Evolutionary conservation across 2,888 invertebrate genomes (phyloP).

Genomic region (Cheilosia soror): DNA sequence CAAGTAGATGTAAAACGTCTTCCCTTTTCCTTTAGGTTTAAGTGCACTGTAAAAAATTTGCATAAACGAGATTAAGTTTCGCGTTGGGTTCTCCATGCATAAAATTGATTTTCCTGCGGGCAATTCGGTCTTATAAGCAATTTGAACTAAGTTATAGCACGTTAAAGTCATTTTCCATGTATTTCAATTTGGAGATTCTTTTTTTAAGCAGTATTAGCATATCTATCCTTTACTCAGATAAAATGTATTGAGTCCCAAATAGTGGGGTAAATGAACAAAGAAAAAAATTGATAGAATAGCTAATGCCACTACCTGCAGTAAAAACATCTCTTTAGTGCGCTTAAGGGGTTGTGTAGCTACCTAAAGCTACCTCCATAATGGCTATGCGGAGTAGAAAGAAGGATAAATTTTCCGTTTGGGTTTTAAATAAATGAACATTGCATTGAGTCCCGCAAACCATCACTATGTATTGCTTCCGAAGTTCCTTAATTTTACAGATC

Average conservation of each 20-base stretch:
- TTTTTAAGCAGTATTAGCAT: neutral
- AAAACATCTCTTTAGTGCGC: neutral
- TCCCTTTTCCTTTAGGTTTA: constrained; percentile 6
- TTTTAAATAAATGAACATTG: too few species aligned
- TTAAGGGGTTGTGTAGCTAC: neutral
- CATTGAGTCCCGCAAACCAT: too few species aligned
- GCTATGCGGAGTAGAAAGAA: neutral
- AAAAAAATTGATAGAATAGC: too few species aligned
- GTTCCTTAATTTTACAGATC: too few species aligned
- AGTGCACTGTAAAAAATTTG: constrained; percentile 21
- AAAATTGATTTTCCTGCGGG: constrained; percentile 26
- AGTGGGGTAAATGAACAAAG: neutral
- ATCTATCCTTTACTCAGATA: neutral
- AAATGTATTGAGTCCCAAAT: neutral
- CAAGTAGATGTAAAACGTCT: neutral
- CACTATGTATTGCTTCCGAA: too few species aligned
- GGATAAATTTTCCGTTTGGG: too few species aligned
- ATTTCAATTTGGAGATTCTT: neutral
- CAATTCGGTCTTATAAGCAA: constrained; percentile 13
- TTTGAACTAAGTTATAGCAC: neutral
- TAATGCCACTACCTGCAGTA: neutral
- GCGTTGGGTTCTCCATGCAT: constrained; percentile 11
- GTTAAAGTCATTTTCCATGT: neutral
- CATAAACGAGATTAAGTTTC: constrained; percentile 35
- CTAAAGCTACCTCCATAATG: neutral